A percentile compares a stretch with the other conserved stretches of the same genome.
phyloP scores from a whole-genome alignment of 2,888 invertebrate species.

The Lamellibrachia satsuma region DNA sequence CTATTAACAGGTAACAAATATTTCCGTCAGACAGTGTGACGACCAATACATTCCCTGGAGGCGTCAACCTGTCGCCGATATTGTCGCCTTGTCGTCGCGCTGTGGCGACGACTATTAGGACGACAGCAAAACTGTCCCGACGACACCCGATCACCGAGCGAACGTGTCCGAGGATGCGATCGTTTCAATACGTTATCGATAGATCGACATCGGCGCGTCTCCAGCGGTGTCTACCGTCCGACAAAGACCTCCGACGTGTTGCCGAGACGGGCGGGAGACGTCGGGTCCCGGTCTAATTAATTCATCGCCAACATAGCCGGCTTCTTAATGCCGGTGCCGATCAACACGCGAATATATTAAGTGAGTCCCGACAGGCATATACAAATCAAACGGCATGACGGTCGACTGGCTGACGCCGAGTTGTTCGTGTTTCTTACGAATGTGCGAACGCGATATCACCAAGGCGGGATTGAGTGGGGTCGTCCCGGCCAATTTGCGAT shows the following conservation, averaged over 20 bases:
- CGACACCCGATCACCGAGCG: not conserved
- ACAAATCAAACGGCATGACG: slow-evolving; percentile 1
- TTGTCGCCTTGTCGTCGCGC: not conserved
- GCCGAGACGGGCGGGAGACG: not conserved
- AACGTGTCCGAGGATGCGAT: not conserved
- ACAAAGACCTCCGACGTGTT: not conserved
- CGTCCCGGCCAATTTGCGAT: not conserved
- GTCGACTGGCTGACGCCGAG: not conserved
- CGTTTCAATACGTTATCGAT: not conserved
- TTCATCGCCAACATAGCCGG: not conserved
- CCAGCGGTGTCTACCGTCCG: not conserved
- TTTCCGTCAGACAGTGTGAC: not conserved
- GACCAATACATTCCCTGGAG: not conserved
- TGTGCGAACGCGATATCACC: not conserved
- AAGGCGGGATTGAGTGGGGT: not conserved
- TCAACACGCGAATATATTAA: slow-evolving; percentile 1
- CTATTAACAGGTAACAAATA: not conserved
- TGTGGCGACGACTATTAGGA: not conserved
- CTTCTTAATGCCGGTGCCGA: not conserved
- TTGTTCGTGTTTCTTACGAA: not conserved
- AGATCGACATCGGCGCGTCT: not conserved
- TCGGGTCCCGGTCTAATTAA: not conserved
- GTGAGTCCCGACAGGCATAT: not conserved
- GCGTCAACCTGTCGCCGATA: not conserved
- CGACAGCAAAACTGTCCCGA: not conserved